Percentiles rank a stretch among this genome's conserved stretches.
Evolutionary conservation across 2,888 invertebrate species (phyloP).

Genomic region (Sarcophaga subvicina): DNA sequence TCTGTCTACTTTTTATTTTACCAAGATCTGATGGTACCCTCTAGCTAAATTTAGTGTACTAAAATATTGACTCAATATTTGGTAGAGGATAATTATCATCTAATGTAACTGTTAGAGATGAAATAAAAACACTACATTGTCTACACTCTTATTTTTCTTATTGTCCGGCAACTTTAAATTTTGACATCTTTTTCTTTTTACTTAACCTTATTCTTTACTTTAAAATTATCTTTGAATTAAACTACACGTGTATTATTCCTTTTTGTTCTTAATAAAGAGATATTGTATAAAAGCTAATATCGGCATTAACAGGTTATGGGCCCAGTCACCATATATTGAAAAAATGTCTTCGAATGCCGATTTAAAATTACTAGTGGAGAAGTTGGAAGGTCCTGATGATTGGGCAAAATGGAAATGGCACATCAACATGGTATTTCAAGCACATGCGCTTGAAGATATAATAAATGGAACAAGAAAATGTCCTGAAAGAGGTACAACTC

Average conservation of each 20-base stretch:
- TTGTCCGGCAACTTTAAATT: too few species aligned
- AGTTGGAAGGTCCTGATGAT: too few species aligned
- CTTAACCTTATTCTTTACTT: too few species aligned
- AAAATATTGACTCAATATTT: conserved; percentile 23
- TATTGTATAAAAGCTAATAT: too few species aligned
- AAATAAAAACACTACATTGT: too few species aligned
- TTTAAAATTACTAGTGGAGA: too few species aligned
- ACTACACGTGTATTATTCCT: too few species aligned
- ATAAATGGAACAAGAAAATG: neutral
- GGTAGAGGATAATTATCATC: conserved; percentile 9
- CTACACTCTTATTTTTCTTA: too few species aligned
- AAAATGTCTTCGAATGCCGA: too few species aligned
- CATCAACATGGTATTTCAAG: conserved; percentile 18
- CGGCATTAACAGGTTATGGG: neutral
- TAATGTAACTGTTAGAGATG: conserved; percentile 13
- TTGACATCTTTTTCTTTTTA: too few species aligned
- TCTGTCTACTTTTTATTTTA: neutral
- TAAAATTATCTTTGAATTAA: too few species aligned
- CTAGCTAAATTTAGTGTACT: conserved; percentile 18
- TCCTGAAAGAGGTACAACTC: neutral
- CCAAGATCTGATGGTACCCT: neutral
- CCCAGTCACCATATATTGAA: conserved; percentile 4
- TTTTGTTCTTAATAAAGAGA: too few species aligned
- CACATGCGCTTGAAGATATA: conserved; percentile 24
- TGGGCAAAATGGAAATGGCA: conserved; percentile 9